These are phyloP conservation scores for Chymomyza amoena DNA, from an alignment of 2,888 invertebrate genomes.

Conservation along the genomic window DNA sequence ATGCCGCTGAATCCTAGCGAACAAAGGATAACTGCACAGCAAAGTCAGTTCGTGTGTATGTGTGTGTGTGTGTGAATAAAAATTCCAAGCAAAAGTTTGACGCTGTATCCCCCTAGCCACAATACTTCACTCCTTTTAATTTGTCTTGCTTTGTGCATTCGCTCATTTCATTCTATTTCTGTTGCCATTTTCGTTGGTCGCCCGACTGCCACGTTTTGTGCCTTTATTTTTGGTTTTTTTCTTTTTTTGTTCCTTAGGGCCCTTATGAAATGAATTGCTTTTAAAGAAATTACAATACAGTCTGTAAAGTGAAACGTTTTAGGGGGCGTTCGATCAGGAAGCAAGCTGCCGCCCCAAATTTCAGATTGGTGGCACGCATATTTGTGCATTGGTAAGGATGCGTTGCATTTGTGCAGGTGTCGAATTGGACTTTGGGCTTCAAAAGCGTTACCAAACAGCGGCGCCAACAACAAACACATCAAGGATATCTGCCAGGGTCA, in stretches of 20 bases:
- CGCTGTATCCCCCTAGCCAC: constrained; percentile 21
- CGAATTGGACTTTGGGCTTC: not conserved
- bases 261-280: constrained; percentile 75
- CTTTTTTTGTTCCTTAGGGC: constrained; percentile 30
- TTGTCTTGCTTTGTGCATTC: constrained; percentile 5
- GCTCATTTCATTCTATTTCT: constrained; percentile 47
- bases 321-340: not conserved
- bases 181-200: constrained; percentile 31
- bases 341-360: not conserved
- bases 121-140: constrained; percentile 5
- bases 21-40: constrained; percentile 63
- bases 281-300: constrained; percentile 75
- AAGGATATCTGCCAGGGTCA: constrained; percentile 22
- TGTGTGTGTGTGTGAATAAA: constrained; percentile 31
- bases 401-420: not conserved
- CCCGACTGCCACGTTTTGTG: constrained; percentile 52
- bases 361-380: not conserved
- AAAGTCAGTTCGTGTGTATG: constrained; percentile 21
- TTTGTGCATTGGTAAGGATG: not conserved
- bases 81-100: constrained; percentile 46
- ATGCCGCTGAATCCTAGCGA: constrained; percentile 56
- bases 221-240: constrained; percentile 48
- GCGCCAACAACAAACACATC: not conserved
- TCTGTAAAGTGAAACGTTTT: not conserved
- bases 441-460: not conserved